A percentile compares a stretch with the other conserved stretches of the same genome.
Conservation (phyloP, 2,113 vertebrate species). For the Melanotaenia duboulayi region DNA sequence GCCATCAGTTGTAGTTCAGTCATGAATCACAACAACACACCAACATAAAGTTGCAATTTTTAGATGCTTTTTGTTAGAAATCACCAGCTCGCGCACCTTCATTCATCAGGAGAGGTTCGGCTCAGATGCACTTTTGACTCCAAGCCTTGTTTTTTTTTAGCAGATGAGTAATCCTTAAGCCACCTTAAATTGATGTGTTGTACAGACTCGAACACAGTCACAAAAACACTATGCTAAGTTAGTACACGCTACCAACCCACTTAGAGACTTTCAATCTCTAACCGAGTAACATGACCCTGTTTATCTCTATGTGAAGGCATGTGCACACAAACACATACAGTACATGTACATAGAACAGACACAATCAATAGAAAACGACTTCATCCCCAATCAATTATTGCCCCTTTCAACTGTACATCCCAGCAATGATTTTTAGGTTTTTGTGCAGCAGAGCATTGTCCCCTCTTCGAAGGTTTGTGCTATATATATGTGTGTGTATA, state of each 20-base stretch:
- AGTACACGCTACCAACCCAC: slow-evolving; percentile 62
- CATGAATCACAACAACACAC: background rate
- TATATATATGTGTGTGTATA: slow-evolving; percentile 65
- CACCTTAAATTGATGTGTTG: slow-evolving; percentile 55
- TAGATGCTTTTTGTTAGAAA: slow-evolving; percentile 28
- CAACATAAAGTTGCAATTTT: slow-evolving; percentile 8
- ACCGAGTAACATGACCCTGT: slow-evolving; percentile 76
- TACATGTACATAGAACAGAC: slow-evolving; percentile 76
- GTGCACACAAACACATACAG: slow-evolving; percentile 74
- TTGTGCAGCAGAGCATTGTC: slow-evolving; percentile 81
- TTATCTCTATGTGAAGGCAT: slow-evolving; percentile 73
- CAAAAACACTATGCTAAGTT: slow-evolving; percentile 67
- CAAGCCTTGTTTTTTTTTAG: slow-evolving; percentile 17
- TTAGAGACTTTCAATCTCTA: slow-evolving; percentile 51
- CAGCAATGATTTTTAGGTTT: slow-evolving; percentile 80
- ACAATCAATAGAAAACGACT: slow-evolving; percentile 76
- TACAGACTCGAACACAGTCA: slow-evolving; percentile 64
- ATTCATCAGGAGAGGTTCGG: slow-evolving; percentile 27
- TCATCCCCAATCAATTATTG: slow-evolving; percentile 76
- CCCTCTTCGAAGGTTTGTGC: slow-evolving; percentile 79
- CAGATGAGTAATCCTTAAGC: slow-evolving; percentile 51
- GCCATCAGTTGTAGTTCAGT: slow-evolving; percentile 30
- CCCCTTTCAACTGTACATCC: slow-evolving; percentile 82
- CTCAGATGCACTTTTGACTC: slow-evolving; percentile 29
- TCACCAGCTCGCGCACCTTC: slow-evolving; percentile 29